Conservation (phyloP, 2,888 invertebrate species). For the Caenorhabditis parvicauda region DNA sequence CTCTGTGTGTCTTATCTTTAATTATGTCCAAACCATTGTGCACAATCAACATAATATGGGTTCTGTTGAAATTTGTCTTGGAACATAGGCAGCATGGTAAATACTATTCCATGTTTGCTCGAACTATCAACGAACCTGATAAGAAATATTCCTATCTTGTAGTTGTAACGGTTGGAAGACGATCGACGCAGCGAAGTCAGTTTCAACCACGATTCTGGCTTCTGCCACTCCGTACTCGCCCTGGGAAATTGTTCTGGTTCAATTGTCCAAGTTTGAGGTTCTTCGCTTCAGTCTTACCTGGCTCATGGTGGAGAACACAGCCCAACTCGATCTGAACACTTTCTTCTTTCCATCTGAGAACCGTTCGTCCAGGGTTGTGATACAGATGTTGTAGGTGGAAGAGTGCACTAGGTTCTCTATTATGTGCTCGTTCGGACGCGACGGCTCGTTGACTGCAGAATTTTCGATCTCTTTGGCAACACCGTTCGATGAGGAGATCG, state of each 20-base stretch:
- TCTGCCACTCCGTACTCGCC: conserved; percentile 44
- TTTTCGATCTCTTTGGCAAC: conserved; percentile 42
- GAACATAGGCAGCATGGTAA: background rate
- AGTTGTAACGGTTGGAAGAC: conserved; percentile 47
- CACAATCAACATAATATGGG: too few relatives aligned
- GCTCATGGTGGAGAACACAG: conserved; percentile 43
- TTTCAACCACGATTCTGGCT: conserved; percentile 44
- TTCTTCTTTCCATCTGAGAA: conserved; percentile 1
- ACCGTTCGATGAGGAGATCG: conserved; percentile 34
- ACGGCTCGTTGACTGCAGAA: conserved; percentile 32
- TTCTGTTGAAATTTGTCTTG: background rate
- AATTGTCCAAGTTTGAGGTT: background rate
- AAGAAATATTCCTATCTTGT: conserved; percentile 24
- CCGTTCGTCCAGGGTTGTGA: conserved; percentile 26
- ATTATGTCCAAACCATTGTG: too few relatives aligned
- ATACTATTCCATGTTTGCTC: background rate
- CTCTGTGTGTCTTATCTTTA: too few relatives aligned
- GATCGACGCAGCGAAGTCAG: conserved; percentile 44
- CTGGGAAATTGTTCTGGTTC: conserved; percentile 6
- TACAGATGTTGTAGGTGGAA: conserved; percentile 43
- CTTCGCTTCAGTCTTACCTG: conserved; percentile 16
- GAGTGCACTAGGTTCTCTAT: conserved; percentile 38
- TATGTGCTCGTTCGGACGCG: conserved; percentile 26
- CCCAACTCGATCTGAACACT: conserved; percentile 36
- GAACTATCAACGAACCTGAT: conserved; percentile 33